Percentiles rank a stretch among this genome's conserved stretches.
These are phyloP conservation scores for Cetonia aurata DNA, from an alignment of 2,888 invertebrate species.

Conservation along the genomic window DNA sequence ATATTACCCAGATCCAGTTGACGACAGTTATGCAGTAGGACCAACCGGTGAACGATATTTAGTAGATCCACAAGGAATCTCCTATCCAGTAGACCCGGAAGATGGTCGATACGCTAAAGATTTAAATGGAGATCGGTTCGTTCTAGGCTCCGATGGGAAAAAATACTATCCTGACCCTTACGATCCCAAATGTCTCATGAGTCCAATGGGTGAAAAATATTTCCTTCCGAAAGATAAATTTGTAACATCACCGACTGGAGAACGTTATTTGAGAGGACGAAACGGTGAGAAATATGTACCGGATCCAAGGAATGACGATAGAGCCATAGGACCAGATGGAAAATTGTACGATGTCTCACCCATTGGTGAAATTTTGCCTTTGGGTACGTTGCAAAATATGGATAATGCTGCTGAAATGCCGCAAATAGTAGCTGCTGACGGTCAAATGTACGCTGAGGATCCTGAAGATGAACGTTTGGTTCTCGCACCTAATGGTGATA, in stretches of 20 bases:
- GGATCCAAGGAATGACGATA: slow-evolving; percentile 35
- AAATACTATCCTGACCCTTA: slow-evolving; percentile 41
- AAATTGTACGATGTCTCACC: slow-evolving; percentile 33
- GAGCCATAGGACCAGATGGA: slow-evolving; percentile 42
- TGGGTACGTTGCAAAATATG: slow-evolving; percentile 20
- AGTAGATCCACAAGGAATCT: slow-evolving; percentile 34
- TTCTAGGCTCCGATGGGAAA: slow-evolving; percentile 41
- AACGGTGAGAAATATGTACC: slow-evolving; percentile 44
- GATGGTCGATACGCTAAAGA: slow-evolving; percentile 40
- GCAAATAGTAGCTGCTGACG: slow-evolving; percentile 13
- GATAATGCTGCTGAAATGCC: slow-evolving; percentile 1
- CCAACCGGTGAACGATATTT: slow-evolving; percentile 36
- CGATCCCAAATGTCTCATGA: slow-evolving; percentile 39
- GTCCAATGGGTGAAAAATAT: slow-evolving; percentile 37
- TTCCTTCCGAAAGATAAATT: slow-evolving; percentile 41
- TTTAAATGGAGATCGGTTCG: slow-evolving; percentile 33
- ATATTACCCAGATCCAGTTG: slow-evolving; percentile 40
- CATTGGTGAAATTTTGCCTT: slow-evolving; percentile 31
- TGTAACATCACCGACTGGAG: slow-evolving; percentile 38
- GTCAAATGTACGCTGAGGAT: slow-evolving; percentile 30
- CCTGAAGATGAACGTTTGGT: slow-evolving; percentile 35
- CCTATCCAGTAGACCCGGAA: slow-evolving; percentile 40
- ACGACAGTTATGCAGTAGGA: slow-evolving; percentile 41
- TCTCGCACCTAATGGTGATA: slow-evolving; percentile 22
- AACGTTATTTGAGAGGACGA: slow-evolving; percentile 35